Percentiles rank a stretch among this genome's conserved stretches.
phyloP scores from a whole-genome alignment of 2,113 vertebrate genomes.

The Dryoscopus gambensis region DNA sequence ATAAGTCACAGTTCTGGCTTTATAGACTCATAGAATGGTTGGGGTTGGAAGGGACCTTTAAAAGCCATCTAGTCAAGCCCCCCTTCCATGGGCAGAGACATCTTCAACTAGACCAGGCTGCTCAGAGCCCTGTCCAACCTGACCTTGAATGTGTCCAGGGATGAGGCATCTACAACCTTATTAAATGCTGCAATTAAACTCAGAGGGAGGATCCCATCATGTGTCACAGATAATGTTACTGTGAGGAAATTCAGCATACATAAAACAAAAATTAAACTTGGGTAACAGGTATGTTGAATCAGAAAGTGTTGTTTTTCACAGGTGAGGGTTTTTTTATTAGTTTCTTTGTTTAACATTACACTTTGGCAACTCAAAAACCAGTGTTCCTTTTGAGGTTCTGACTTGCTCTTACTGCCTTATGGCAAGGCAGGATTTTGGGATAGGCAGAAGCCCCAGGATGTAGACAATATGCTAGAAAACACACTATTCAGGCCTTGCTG shows the following conservation, averaged over 20 bases:
- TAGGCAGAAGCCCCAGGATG: background rate
- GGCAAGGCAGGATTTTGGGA: background rate
- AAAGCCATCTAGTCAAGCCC: background rate
- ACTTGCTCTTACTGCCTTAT: background rate
- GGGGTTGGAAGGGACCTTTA: background rate
- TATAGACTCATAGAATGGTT: background rate
- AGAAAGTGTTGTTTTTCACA: background rate
- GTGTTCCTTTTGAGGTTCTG: background rate
- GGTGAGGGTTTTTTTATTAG: background rate
- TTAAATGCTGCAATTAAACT: background rate
- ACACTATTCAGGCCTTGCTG: background rate
- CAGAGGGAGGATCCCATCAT: background rate
- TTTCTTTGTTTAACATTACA: background rate
- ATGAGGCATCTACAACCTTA: background rate
- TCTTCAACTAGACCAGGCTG: background rate
- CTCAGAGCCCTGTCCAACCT: accelerated
- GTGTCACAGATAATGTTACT: background rate
- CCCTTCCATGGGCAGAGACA: background rate
- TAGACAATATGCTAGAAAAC: background rate
- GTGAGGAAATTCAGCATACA: background rate
- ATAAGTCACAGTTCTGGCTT: background rate
- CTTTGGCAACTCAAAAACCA: background rate
- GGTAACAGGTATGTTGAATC: background rate
- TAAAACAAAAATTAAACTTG: background rate
- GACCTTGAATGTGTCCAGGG: background rate